phyloP scores from a whole-genome alignment of 2,113 vertebrate species.

The Gorsachius goisagi region DNA sequence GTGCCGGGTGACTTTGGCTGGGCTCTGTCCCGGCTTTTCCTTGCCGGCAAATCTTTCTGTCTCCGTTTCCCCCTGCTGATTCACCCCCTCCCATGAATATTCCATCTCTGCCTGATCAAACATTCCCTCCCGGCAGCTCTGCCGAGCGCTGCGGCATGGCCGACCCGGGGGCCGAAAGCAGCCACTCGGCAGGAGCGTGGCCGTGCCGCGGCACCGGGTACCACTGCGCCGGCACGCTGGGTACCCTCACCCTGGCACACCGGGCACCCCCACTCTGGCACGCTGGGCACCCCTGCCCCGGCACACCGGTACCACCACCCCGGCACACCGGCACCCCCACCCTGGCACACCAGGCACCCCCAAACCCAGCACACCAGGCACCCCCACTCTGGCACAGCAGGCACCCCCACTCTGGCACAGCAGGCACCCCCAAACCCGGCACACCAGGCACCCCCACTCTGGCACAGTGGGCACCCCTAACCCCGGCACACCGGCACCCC shows the following conservation, averaged over 20 bases:
- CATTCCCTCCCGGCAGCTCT: neutral
- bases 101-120: neutral
- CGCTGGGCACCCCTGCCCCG: no score
- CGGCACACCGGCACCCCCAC: no score
- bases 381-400: no score
- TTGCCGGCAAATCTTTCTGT: neutral
- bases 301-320: no score
- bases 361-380: no score
- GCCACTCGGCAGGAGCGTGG: neutral
- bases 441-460: no score
- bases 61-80: neutral
- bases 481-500: no score
- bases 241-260: neutral
- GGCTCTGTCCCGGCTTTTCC: neutral
- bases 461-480: no score
- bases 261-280: no score
- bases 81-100: neutral
- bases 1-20: neutral
- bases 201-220: accelerated
- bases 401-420: neutral
- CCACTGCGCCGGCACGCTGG: neutral
- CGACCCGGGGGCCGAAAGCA: neutral
- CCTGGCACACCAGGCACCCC: no score
- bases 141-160: neutral
- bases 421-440: neutral